These are phyloP conservation scores for Sciurus carolinensis DNA, from an alignment of 2,797 vertebrate genomes.

Conservation along the genomic window DNA sequence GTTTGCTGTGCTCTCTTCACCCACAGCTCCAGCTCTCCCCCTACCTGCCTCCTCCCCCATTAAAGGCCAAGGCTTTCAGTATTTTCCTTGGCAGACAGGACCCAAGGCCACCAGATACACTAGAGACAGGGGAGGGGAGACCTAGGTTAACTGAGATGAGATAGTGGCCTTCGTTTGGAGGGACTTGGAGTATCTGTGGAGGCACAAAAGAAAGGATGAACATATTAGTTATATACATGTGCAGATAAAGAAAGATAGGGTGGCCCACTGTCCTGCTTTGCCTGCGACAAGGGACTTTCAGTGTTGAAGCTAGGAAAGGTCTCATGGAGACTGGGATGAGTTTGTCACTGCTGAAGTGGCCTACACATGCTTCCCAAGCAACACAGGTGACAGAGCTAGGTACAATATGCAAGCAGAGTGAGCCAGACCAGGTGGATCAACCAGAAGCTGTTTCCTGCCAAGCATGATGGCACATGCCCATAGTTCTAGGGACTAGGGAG, in stretches of 20 bases:
- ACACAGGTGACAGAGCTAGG: neutral
- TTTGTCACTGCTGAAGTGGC: neutral
- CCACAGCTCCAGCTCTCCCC: neutral
- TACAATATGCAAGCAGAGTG: neutral
- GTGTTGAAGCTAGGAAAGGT: neutral
- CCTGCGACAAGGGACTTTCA: neutral
- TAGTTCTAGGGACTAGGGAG: no score
- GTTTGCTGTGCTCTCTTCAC: neutral
- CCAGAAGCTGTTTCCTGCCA: neutral
- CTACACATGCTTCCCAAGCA: neutral
- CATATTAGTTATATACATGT: neutral
- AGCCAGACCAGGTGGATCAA: no score
- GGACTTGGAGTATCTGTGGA: neutral
- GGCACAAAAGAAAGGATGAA: neutral
- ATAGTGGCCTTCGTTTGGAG: neutral
- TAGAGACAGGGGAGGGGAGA: neutral
- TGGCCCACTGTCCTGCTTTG: neutral
- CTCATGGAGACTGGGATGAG: neutral
- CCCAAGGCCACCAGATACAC: neutral
- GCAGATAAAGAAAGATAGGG: neutral
- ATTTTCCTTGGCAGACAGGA: neutral
- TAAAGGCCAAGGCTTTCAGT: constrained; percentile 36
- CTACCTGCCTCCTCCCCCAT: neutral
- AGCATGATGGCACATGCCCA: no score
- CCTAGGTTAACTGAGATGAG: neutral